Evolutionary conservation across 2,888 invertebrate genomes (phyloP).

Genomic region (Synergus itoensis): DNA sequence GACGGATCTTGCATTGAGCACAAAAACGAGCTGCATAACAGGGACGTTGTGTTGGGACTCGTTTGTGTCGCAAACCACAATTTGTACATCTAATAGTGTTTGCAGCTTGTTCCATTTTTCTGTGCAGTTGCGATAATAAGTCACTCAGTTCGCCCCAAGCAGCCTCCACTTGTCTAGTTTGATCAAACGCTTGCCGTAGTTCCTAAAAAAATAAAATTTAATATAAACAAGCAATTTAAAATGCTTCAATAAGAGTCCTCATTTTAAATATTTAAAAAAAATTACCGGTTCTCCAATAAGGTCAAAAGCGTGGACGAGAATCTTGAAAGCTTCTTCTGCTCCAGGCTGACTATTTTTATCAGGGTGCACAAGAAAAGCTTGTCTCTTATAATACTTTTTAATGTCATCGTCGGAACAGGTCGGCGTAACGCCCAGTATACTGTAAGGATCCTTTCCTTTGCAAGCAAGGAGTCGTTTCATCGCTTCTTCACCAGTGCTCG

Average conservation of each 20-base stretch:
- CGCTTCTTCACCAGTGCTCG: slow-evolving; percentile 95
- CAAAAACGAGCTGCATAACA: slow-evolving; percentile 96
- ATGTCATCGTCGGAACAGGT: slow-evolving; percentile 96
- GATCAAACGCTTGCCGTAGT: slow-evolving; percentile 86
- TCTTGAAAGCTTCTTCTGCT: slow-evolving; percentile 97
- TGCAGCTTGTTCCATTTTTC: slow-evolving; percentile 96
- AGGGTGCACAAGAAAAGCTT: slow-evolving; percentile 96
- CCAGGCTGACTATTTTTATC: slow-evolving; percentile 97
- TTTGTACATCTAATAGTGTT: slow-evolving; percentile 97
- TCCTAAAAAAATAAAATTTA: slow-evolving; percentile 79
- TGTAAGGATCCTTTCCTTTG: slow-evolving; percentile 97
- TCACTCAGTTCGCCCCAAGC: slow-evolving; percentile 94
- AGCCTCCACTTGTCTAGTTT: slow-evolving; percentile 88
- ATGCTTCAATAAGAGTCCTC: neutral
- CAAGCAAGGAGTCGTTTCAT: slow-evolving; percentile 95
- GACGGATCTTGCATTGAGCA: slow-evolving; percentile 92
- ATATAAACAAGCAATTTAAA: neutral
- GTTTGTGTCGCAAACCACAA: slow-evolving; percentile 93
- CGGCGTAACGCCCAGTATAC: slow-evolving; percentile 92
- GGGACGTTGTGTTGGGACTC: slow-evolving; percentile 91
- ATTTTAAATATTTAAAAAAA: slow-evolving; percentile 21
- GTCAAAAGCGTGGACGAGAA: slow-evolving; percentile 96
- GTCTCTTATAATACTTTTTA: slow-evolving; percentile 94
- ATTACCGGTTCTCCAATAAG: slow-evolving; percentile 93
- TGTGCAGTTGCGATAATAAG: slow-evolving; percentile 91